Conservation (phyloP, 2,113 vertebrate species). For the Ceuthmochares aereus region DNA sequence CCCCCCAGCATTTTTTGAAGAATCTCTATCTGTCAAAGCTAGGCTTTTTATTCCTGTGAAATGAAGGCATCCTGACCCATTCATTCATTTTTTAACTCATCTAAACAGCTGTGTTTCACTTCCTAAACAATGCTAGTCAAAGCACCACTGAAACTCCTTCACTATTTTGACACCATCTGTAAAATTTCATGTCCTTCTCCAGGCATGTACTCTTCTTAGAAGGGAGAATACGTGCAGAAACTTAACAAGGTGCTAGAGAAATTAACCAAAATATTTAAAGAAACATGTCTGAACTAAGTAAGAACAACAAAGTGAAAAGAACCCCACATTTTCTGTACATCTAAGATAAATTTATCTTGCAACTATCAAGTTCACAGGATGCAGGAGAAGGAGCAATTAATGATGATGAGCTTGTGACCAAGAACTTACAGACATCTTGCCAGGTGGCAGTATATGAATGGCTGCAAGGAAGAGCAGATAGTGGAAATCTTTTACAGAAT, state of each 20-base stretch:
- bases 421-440: not conserved
- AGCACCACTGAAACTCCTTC: not conserved
- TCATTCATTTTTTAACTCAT: not conserved
- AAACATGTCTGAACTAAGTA: not conserved
- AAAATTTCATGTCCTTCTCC: not conserved
- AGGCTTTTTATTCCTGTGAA: not conserved
- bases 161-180: not conserved
- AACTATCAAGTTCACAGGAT: not conserved
- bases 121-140: not conserved
- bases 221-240: not conserved
- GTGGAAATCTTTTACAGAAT: not conserved
- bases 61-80: not conserved
- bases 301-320: not conserved
- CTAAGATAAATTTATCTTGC: not conserved
- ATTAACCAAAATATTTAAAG: not conserved
- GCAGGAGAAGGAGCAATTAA: not conserved
- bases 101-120: not conserved
- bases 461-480: not conserved
- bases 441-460: not conserved
- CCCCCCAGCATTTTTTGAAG: not conserved
- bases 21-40: not conserved
- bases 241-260: not conserved
- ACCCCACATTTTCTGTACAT: not conserved
- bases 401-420: not conserved
- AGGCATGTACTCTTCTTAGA: not conserved